Evolutionary conservation across 2,888 invertebrate genomes (phyloP), one percentile per base, ranked within the genome.

Genomic region (Neoaliturus tenellus): DNA sequence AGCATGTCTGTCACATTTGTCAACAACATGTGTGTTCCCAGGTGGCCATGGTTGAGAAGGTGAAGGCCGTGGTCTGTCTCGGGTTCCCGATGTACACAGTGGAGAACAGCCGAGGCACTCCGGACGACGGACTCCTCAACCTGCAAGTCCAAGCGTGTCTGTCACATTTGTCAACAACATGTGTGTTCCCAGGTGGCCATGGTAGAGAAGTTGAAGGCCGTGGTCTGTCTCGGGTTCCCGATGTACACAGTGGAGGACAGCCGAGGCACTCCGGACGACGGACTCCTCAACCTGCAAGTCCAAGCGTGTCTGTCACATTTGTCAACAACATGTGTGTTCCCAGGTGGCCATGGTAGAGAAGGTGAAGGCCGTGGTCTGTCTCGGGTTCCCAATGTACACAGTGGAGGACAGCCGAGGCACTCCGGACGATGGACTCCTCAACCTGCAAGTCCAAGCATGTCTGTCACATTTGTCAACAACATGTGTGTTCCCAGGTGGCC

Each of bases 281-380:
- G 93, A 2, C 90, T 97, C 41, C 90, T 96, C 86, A 95, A 96
- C 87, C 91, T 95, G 69, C 93, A 93, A 87, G 93, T 94, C 82
- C 96, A 97, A 0, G 93, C 95, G 8, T 97, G 87, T 97, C 97
- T 91, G 93, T 96, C 0, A 93, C 96, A n/a, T n/a, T n/a, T n/a
- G n/a, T n/a, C n/a, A n/a, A n/a, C n/a, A n/a, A n/a, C n/a, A n/a
- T n/a, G n/a, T 44, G 44, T 44, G 23, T 10, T 23, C 88, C 2
- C 88, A 93, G 93, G 93, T 95, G 3, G 94, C 95, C 0, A 92
- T 95, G 88, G 91, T 94, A 81, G 96, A 96, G 89, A 92, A 92
- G 75, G 94, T 96, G 10, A 92, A 94, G 28, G 95, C 95, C 78
- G 94, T 96, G 1, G 92, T 97, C 25, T 95, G 96, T 88, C 91